phyloP scores from a whole-genome alignment of 2,113 vertebrate genomes.

The Cyphomyrus discorhynchus region DNA sequence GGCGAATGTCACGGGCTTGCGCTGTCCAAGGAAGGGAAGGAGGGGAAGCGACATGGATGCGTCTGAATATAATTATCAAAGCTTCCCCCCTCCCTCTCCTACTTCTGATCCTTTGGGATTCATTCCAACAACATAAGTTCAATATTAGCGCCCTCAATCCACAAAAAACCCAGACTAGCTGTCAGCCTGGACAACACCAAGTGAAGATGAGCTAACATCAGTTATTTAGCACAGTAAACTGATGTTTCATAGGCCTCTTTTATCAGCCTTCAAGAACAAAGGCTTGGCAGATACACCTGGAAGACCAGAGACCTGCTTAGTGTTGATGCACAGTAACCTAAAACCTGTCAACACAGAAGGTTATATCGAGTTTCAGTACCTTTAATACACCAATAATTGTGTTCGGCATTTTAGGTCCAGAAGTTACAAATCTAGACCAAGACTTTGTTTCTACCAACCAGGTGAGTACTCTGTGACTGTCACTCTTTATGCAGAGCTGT shows the following conservation, averaged over 20 bases:
- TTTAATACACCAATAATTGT: neutral
- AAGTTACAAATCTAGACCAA: too few species aligned
- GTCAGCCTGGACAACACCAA: neutral
- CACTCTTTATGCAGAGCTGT: too few species aligned
- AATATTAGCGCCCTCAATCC: neutral
- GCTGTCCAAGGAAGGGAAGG: constrained; percentile 55
- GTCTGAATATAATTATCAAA: neutral
- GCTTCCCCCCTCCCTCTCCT: neutral
- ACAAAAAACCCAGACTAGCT: neutral
- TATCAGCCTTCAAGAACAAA: neutral
- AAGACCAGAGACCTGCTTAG: neutral
- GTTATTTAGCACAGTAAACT: neutral
- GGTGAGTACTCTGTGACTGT: too few species aligned
- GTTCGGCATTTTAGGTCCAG: too few species aligned
- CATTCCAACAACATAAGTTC: neutral
- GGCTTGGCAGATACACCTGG: neutral
- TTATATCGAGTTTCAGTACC: neutral
- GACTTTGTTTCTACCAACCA: too few species aligned
- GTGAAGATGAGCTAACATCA: neutral
- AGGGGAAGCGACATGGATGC: neutral
- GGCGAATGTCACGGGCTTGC: constrained; percentile 94
- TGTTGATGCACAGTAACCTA: neutral
- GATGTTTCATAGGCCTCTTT: neutral
- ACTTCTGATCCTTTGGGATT: neutral
- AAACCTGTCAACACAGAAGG: neutral